Evolutionary conservation across 2,113 vertebrate species (phyloP).

Genomic region (Azemiops feae): DNA sequence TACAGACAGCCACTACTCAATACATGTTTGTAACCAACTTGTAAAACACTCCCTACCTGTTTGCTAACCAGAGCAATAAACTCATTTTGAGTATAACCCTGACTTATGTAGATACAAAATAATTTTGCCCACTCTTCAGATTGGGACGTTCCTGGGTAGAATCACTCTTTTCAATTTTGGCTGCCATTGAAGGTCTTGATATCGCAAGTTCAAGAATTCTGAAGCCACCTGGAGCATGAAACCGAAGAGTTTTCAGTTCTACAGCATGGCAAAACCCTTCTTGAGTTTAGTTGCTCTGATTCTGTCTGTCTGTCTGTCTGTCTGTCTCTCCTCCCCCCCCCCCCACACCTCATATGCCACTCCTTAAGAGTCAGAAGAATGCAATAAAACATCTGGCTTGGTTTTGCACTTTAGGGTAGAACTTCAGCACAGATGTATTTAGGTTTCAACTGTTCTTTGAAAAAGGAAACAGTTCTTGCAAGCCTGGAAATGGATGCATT

Average conservation of each 20-base stretch:
- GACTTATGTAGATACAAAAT: not conserved
- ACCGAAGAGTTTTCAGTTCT: not conserved
- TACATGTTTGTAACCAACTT: not conserved
- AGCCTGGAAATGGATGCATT: slow-evolving; percentile 42
- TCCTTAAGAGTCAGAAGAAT: slow-evolving; percentile 26
- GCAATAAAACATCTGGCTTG: slow-evolving; percentile 44
- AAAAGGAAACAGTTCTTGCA: slow-evolving; percentile 60
- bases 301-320: no score
- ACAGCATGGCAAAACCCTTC: not conserved
- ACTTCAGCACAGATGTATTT: slow-evolving; percentile 69
- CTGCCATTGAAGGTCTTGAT: slow-evolving; percentile 57
- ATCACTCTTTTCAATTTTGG: not conserved
- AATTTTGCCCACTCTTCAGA: not conserved
- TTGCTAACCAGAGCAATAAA: not conserved
- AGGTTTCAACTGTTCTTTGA: slow-evolving; percentile 60
- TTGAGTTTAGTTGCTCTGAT: not conserved
- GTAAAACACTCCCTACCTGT: not conserved
- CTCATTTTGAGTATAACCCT: not conserved
- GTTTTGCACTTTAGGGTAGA: slow-evolving; percentile 17
- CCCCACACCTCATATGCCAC: not conserved
- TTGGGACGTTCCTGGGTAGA: slow-evolving; percentile 39
- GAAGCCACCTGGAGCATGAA: not conserved
- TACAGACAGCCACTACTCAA: not conserved
- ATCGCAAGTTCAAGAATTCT: slow-evolving; percentile 64
- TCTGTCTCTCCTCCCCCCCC: no score